Evolutionary conservation across 1,140 invertebrate species (phyloP), one percentile per base, ranked within the genome.

Genomic region (Drosophila nebulosa): DNA sequence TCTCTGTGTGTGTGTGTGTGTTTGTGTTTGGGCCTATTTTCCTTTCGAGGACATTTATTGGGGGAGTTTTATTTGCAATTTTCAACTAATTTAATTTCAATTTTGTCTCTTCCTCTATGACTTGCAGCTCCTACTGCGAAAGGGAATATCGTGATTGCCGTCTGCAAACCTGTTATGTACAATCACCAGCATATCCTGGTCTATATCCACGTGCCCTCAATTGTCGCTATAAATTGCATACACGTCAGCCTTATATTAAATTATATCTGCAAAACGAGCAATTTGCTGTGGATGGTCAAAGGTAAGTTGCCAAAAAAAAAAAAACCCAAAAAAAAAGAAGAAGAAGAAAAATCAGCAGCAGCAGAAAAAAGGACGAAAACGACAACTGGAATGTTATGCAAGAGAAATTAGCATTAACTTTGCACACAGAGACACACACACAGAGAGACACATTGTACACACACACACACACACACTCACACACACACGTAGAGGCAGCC

Each of bases 211-310:
- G 97, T 21, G 96, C 97, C 78, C 93, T 98, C 16, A 96, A 97
- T 84, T 98, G 97, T 93, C 95, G 96, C 81, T 97, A 97, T 86
- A 95, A 96, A 79, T 93, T 98, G 27, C 97, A 97, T 91, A 97
- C 96, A 0, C 92, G 96, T 30, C 93, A 96, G 77, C 96, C 96
- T 1, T 97, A 96, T 92, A 97, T 97, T 75, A 97, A 97, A 91
- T 93, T 98, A 32, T 97, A 97, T 92, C 97, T 97, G 74, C 96
- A 97, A 90, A 97, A 97, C 84, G 96, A 97, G 90, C 96, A 97
- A 90, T 98, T 98, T 92, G 97, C 98, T 79, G 97, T 98, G 62
- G 97, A 98, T 80, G 97, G 97, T 0, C 97, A 98, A 81, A 93
- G 97, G 91, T 91, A 59, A 89, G 78, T 46, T 62, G 32, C 39